Base-by-base conservation (phyloP, 2,888 invertebrate genomes). In the Cryptocephalus moraei region DNA sequence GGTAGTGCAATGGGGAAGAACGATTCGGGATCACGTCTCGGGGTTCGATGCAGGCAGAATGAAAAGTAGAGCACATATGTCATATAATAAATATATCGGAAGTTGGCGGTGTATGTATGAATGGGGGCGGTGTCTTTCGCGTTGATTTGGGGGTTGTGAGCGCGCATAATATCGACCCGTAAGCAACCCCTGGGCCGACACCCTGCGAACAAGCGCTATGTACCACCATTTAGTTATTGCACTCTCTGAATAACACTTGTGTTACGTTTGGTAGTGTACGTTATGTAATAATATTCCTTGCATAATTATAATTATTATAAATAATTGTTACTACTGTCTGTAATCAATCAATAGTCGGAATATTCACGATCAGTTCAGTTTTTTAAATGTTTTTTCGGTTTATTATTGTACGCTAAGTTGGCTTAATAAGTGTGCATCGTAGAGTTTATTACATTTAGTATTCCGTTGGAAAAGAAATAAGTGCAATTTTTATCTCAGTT, bases 171-270 rank as follows among this genome's bases (percentile, higher is more conserved):
- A 67, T 69, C 70, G 71, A 71, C 68, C 67, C 73, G 56, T 45
- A 43, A 45, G 48, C 65, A 62, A 66, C 66, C 68, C 67, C 67
- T 66, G 65, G 63, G 70, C 67, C 68, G 77, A 77, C 68, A 77
- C 78, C 70, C 69, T 68, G 69, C 65, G 62, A 64, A 62, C 67
- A 63, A 70, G 65, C 66, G 68, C 72, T 67, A 70, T 68, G 69
- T 71, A 69, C 69, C 70, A 72, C 73, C 76, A 77, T 77, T 77
- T 77, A 76, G 76, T 76, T 77, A 74, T 74, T 75, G 76, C 75
- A 76, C 76, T 74, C 74, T 75, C 73, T 74, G 73, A 73, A 75
- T 75, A 74, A 75, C 75, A 76, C 75, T 76, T 76, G 76, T 76
- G 75, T 76, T 76, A 75, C 75, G 75, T 76, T 76, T 75, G 73